phyloP scores from a whole-genome alignment of 2,797 vertebrate genomes.

The Xiphophorus birchmanni region DNA sequence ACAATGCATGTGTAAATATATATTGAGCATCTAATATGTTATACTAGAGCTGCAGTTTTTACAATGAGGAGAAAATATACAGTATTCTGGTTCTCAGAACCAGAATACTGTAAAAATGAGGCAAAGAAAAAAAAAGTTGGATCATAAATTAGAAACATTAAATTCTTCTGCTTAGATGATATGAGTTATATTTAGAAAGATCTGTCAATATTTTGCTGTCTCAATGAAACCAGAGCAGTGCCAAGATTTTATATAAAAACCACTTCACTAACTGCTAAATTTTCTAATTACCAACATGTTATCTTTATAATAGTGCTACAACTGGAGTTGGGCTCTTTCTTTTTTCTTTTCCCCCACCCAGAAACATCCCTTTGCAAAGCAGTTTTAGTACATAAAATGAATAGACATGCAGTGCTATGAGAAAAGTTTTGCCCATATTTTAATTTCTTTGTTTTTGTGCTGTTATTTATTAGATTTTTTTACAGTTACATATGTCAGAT shows the following conservation, averaged over 20 bases:
- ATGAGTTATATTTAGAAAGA: slow-evolving; percentile 19
- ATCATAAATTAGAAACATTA: background rate
- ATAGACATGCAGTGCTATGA: background rate
- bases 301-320: background rate
- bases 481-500: background rate
- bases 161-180: background rate
- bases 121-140: background rate
- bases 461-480: background rate
- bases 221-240: background rate
- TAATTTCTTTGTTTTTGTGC: background rate
- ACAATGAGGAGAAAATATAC: background rate
- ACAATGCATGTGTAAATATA: background rate
- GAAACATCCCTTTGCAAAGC: background rate
- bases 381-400: background rate
- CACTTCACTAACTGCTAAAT: background rate
- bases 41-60: background rate
- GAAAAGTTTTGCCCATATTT: background rate
- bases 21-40: background rate
- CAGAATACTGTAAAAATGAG: too few species aligned
- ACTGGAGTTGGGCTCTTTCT: background rate
- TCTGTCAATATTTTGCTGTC: slow-evolving; percentile 38
- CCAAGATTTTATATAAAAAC: background rate
- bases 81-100: background rate
- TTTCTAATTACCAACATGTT: too few species aligned
- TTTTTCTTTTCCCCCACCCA: background rate